phyloP scores from a whole-genome alignment of 2,888 invertebrate species.

The Hymenopus coronatus region DNA sequence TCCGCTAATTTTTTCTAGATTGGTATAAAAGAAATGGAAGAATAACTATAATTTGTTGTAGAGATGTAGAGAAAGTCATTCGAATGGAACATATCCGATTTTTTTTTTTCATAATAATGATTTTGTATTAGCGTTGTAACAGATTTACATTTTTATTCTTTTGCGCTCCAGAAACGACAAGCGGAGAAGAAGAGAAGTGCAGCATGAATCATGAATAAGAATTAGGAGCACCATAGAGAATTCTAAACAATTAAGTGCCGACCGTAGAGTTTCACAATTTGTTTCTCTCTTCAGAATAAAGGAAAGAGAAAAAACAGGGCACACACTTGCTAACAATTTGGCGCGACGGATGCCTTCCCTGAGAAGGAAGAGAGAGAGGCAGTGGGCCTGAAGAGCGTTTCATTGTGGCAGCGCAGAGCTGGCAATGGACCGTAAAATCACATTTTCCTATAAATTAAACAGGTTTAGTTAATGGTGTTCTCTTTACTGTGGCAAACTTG shows the following conservation, averaged over 20 bases:
- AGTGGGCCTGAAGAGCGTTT: not conserved
- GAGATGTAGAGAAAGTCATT: no score
- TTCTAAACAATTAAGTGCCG: conserved; percentile 9
- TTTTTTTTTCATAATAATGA: no score
- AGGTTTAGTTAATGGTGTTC: conserved; percentile 33
- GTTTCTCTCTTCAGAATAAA: not conserved
- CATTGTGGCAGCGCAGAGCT: conserved; percentile 16
- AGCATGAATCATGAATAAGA: not conserved
- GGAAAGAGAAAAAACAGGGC: not conserved
- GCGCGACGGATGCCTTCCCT: not conserved
- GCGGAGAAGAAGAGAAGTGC: no score
- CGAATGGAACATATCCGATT: no score
- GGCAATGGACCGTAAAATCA: conserved; percentile 43
- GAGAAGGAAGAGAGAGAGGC: not conserved
- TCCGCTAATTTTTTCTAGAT: no score
- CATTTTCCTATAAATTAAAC: conserved; percentile 41
- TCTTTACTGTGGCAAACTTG: not conserved
- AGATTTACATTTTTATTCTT: not conserved
- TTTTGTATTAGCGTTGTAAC: no score
- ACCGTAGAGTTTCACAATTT: not conserved
- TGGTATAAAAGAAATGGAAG: no score
- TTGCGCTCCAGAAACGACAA: no score
- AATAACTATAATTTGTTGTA: no score
- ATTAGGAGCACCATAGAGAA: not conserved
- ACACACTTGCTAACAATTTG: conserved; percentile 3